phyloP scores from a whole-genome alignment of 2,113 vertebrate species.

The Pseudorasbora parva region DNA sequence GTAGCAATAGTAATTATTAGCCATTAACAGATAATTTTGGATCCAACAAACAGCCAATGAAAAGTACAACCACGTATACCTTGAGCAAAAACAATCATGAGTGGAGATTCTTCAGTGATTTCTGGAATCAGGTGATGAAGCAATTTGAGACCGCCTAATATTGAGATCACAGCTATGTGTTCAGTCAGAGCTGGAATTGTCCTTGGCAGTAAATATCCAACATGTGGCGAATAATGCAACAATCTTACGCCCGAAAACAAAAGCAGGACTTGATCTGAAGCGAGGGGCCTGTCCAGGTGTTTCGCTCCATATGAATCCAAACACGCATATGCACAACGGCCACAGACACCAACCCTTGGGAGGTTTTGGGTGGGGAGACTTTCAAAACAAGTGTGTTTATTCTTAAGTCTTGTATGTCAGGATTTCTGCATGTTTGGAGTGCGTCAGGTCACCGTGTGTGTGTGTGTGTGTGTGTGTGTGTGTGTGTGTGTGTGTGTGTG shows the following conservation, averaged over 20 bases:
- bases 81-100: neutral
- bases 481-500: neutral
- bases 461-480: slow-evolving; percentile 3
- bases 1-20: no score
- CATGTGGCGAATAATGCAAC: slow-evolving; percentile 4
- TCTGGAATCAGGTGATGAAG: neutral
- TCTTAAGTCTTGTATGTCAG: slow-evolving; percentile 28
- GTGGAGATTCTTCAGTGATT: neutral
- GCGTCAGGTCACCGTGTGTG: neutral
- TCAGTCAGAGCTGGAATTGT: slow-evolving; percentile 15
- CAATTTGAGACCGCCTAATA: neutral
- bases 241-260: neutral
- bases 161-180: neutral
- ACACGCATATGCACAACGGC: slow-evolving; percentile 6
- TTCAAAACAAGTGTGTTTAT: slow-evolving; percentile 61
- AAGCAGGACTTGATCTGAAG: slow-evolving; percentile 14
- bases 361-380: slow-evolving; percentile 26
- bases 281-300: slow-evolving; percentile 15
- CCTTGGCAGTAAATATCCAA: slow-evolving; percentile 7
- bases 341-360: slow-evolving; percentile 24
- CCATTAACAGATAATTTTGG: neutral
- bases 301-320: slow-evolving; percentile 1
- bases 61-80: neutral
- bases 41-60: no score
- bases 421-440: slow-evolving; percentile 27